These are phyloP conservation scores for Pipa parva DNA, from an alignment of 2,113 vertebrate species.

Conservation along the genomic window DNA sequence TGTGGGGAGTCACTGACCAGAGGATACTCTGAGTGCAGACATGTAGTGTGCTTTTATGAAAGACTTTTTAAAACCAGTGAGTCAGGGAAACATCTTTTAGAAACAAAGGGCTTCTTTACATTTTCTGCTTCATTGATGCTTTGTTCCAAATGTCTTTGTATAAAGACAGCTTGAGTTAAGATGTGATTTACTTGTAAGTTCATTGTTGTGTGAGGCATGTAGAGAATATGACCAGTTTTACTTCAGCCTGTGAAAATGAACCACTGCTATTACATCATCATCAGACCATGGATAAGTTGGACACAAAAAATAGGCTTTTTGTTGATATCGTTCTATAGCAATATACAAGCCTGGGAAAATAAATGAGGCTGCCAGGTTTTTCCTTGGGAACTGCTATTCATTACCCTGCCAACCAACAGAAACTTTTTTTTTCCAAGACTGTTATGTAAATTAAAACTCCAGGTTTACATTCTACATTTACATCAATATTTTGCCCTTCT, in stretches of 20 bases:
- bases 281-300: conserved; percentile 57
- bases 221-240: conserved; percentile 68
- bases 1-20: background rate
- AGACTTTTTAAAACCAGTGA: conserved; percentile 21
- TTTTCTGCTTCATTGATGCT: conserved; percentile 70
- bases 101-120: conserved; percentile 48
- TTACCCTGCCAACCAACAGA: too few species aligned
- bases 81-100: conserved; percentile 29
- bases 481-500: too few species aligned
- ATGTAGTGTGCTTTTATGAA: conserved; percentile 7
- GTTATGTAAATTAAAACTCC: too few species aligned
- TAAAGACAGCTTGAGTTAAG: conserved; percentile 54
- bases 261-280: conserved; percentile 61
- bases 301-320: conserved; percentile 54
- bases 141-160: conserved; percentile 63
- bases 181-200: conserved; percentile 59
- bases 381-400: conserved; percentile 56
- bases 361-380: conserved; percentile 48
- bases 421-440: too few species aligned
- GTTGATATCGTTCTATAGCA: conserved; percentile 55
- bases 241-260: conserved; percentile 66
- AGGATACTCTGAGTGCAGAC: conserved; percentile 19
- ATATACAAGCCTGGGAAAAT: conserved; percentile 63
- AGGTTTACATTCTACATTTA: too few species aligned
- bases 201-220: conserved; percentile 60